These are phyloP conservation scores for Ochropleura leucogaster DNA, from an alignment of 2,888 invertebrate genomes.

Conservation along the genomic window DNA sequence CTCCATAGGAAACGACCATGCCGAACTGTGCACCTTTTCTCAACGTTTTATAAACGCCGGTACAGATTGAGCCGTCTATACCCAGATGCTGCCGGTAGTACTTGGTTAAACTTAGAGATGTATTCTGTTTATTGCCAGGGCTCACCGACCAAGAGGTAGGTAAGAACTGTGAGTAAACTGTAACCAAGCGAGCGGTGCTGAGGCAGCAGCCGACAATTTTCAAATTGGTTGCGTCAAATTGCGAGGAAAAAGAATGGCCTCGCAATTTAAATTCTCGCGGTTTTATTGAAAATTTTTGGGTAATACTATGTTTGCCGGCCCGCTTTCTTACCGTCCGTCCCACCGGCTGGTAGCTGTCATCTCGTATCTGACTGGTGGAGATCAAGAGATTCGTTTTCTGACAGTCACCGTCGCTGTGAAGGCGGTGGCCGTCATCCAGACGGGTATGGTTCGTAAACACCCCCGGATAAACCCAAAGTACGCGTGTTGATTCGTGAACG, in stretches of 20 bases:
- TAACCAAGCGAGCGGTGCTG: not conserved
- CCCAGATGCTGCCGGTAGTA: not conserved
- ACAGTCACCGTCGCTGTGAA: constrained; percentile 4
- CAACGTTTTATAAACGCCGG: no score
- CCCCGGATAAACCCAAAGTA: no score
- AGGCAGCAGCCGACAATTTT: not conserved
- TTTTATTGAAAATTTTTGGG: no score
- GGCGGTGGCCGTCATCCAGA: not conserved
- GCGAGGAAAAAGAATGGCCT: not conserved
- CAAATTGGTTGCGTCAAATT: not conserved
- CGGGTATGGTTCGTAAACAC: not conserved
- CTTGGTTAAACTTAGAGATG: not conserved
- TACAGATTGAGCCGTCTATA: not conserved
- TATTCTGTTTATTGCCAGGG: not conserved
- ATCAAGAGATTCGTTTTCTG: not conserved
- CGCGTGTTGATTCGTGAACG: no score
- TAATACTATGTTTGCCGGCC: not conserved
- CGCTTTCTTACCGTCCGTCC: not conserved
- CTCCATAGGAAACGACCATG: no score
- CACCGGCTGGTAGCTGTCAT: not conserved
- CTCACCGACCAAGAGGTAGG: not conserved
- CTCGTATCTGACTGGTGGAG: not conserved
- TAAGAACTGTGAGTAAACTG: not conserved
- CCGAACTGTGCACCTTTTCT: no score
- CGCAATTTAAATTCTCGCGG: not conserved